Percentiles rank a stretch among this genome's conserved stretches.
phyloP scores from a whole-genome alignment of 2,797 vertebrate species.

The Nasua narica region DNA sequence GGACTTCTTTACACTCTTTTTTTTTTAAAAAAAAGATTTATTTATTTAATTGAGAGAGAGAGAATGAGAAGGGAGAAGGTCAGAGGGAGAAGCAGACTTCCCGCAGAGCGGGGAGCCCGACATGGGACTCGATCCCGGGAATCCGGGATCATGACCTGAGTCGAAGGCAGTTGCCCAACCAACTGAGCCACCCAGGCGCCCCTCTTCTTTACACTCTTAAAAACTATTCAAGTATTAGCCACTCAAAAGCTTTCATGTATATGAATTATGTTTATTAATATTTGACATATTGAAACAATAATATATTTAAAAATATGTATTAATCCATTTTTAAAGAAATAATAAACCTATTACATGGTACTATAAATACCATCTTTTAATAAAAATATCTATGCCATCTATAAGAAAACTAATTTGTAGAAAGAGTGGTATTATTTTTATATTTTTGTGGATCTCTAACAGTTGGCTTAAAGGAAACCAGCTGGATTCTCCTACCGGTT shows the following conservation, averaged over 20 bases:
- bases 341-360: neutral
- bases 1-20: neutral
- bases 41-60: too few relatives aligned
- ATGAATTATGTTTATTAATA: neutral
- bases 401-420: neutral
- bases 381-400: neutral
- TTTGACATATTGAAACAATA: neutral
- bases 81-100: too few relatives aligned
- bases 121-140: too few relatives aligned
- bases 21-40: too few relatives aligned
- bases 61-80: too few relatives aligned
- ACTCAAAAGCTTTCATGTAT: neutral
- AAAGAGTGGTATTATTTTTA: neutral
- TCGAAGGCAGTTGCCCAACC: too few relatives aligned
- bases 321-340: neutral
- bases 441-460: neutral
- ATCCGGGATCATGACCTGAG: too few relatives aligned
- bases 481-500: neutral
- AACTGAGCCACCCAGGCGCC: too few relatives aligned
- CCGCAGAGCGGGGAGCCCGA: too few relatives aligned
- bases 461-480: neutral
- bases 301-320: neutral
- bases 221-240: neutral
- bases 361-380: neutral
- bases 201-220: neutral